These are phyloP conservation scores for Antheraea mylitta DNA, from an alignment of 1,140 invertebrate genomes.

Conservation along the genomic window DNA sequence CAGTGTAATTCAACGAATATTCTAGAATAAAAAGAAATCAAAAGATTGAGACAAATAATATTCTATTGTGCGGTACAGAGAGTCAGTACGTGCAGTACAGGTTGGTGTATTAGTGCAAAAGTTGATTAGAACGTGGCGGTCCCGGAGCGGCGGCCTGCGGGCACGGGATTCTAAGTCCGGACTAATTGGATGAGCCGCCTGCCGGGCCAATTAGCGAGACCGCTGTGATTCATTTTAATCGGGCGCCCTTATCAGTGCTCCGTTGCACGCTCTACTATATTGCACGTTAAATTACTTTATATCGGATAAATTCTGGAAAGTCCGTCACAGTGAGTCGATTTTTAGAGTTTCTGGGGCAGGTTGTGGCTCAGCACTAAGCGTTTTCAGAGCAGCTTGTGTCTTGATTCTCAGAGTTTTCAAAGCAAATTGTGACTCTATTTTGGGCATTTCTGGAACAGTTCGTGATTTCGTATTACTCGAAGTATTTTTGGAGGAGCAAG, in stretches of 20 bases:
- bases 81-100: background rate
- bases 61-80: background rate
- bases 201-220: constrained; percentile 65
- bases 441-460: no score
- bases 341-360: no score
- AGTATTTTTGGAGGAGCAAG: no score
- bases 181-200: constrained; percentile 73
- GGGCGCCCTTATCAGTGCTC: constrained; percentile 55
- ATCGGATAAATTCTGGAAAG: background rate
- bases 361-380: no score
- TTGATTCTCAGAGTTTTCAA: no score
- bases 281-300: constrained; percentile 29
- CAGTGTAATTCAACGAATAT: no score
- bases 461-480: no score
- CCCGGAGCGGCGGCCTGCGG: constrained; percentile 42
- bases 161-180: constrained; percentile 69
- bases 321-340: no score
- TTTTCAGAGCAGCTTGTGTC: no score
- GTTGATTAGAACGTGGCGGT: constrained; percentile 55
- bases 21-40: background rate
- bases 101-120: constrained; percentile 23
- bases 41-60: background rate
- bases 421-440: no score
- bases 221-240: constrained; percentile 75
- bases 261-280: constrained; percentile 22